Evolutionary conservation across 1,140 invertebrate genomes (phyloP).

Genomic region (Drosophila mayri): DNA sequence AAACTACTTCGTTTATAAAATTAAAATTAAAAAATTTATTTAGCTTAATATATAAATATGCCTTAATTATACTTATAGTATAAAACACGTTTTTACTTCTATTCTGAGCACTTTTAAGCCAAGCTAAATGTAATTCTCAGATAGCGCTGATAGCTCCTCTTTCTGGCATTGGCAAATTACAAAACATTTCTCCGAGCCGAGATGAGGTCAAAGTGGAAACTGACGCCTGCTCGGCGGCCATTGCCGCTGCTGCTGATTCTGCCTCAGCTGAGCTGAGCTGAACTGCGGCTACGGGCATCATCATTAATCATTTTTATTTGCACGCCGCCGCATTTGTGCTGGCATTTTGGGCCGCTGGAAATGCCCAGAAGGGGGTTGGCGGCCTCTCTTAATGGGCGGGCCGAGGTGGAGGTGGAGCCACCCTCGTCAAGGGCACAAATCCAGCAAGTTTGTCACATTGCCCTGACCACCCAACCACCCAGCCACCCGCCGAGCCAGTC

Average conservation of each 20-base stretch:
- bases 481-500: slow-evolving; percentile 42
- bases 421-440: slow-evolving; percentile 74
- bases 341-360: slow-evolving; percentile 73
- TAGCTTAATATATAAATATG: neutral
- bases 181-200: slow-evolving; percentile 28
- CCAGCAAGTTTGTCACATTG: slow-evolving; percentile 77
- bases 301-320: slow-evolving; percentile 85
- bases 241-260: slow-evolving; percentile 44
- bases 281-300: slow-evolving; percentile 74
- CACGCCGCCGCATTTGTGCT: slow-evolving; percentile 78
- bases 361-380: slow-evolving; percentile 51
- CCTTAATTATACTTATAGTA: neutral
- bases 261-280: slow-evolving; percentile 43
- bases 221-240: slow-evolving; percentile 74
- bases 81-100: neutral
- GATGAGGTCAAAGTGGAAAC: slow-evolving; percentile 50
- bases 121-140: neutral
- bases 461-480: slow-evolving; percentile 33
- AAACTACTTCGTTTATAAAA: too few relatives aligned
- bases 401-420: slow-evolving; percentile 43
- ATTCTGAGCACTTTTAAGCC: neutral
- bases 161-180: slow-evolving; percentile 12
- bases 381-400: slow-evolving; percentile 34
- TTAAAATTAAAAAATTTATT: neutral
- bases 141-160: too few relatives aligned